Base-by-base conservation (phyloP, 2,888 invertebrate species). In the Thymelicus acteon region DNA sequence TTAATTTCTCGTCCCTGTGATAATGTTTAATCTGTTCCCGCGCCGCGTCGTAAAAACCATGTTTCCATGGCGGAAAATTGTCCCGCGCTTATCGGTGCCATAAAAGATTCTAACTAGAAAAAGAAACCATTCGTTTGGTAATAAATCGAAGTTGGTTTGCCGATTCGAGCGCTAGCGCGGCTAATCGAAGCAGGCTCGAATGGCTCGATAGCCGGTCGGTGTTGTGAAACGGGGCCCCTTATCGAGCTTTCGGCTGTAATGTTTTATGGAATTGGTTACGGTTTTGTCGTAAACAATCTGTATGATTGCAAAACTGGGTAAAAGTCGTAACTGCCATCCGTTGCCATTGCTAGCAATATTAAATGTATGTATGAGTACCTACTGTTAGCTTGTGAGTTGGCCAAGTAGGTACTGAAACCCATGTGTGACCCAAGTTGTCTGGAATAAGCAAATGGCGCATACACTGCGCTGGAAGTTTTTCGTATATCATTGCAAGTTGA, bases 21-120 rank as follows among this genome's bases (percentile, higher is more conserved):
- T 69, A 69, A 64, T 63, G 60, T 63, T 70, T 64, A 63, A 63
- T 70, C 64, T 60, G 52, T 60, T 19, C 60, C 52, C 19, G 60
- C 65, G 65, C 75, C 82, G 83, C 83, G 82, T 84, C 83, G 85
- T 80, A 85, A 81, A 83, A 79, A 72, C 73, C 81, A 75, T 77
- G 81, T 82, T 82, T 82, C 80, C 89, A 88, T 77, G 78, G 89
- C 92, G 90, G 86, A 88, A 92, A 92, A 92, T 92, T 92, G 85
- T 88, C 80, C 82, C 75, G 70, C 71, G 72, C 86, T 92, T 92
- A 92, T 92, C 92, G 79, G 52, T 61, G 77, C 81, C 76, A 85
- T 90, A 88, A 89, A 89, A 84, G 80, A 80, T 82, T 81, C 80
- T 81, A 79, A 78, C 74, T 78, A 80, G 79, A 81, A 80, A 75